phyloP scores from a whole-genome alignment of 2,113 vertebrate species.

The Pandion haliaetus region DNA sequence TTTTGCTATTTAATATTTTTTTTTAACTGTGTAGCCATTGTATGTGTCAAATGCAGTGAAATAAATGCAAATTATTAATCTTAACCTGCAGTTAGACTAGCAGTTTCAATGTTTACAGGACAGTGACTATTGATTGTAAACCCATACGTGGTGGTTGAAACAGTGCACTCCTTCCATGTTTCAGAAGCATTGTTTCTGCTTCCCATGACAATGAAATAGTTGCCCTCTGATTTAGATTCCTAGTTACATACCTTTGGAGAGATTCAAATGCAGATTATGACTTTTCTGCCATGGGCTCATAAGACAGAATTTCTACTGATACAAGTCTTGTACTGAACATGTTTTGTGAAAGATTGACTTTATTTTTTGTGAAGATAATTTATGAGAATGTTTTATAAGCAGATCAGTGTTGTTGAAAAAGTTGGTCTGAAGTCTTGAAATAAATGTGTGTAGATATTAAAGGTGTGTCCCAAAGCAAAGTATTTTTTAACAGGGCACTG shows the following conservation, averaged over 20 bases:
- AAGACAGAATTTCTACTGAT: slow-evolving; percentile 6
- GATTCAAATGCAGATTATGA: background rate
- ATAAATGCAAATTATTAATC: background rate
- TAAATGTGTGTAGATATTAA: background rate
- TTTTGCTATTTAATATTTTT: background rate
- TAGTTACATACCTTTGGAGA: background rate
- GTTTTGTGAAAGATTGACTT: slow-evolving; percentile 6
- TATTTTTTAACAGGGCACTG: background rate
- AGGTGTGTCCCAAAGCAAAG: background rate
- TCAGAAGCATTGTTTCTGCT: background rate
- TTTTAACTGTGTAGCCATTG: background rate
- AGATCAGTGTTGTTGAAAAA: background rate
- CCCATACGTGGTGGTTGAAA: background rate
- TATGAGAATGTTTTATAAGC: slow-evolving; percentile 47
- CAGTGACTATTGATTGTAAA: slow-evolving; percentile 66
- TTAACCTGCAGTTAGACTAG: background rate
- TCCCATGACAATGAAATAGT: background rate
- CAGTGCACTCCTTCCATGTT: background rate
- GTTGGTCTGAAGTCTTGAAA: background rate
- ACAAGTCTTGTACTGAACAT: background rate
- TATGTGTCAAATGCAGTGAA: background rate
- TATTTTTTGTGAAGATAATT: slow-evolving; percentile 61
- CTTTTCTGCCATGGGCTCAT: background rate
- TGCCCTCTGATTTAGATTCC: slow-evolving; percentile 8
- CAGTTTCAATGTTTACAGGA: slow-evolving; percentile 55